Percentiles rank a stretch among this genome's conserved stretches.
These are phyloP conservation scores for Coregonus suidteri DNA, from an alignment of 2,797 vertebrate genomes.

Conservation along the genomic window DNA sequence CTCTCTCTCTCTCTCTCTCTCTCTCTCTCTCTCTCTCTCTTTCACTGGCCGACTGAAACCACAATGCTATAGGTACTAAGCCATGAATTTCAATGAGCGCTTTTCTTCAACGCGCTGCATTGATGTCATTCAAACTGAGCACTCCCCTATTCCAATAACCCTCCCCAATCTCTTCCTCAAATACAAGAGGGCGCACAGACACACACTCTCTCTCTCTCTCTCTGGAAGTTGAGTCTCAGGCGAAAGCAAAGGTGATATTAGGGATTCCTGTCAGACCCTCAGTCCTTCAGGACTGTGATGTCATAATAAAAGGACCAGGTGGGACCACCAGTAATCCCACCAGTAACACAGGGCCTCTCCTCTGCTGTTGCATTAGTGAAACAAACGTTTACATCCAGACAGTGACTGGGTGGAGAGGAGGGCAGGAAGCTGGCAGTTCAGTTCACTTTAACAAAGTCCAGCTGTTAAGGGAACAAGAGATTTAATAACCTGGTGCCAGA, in stretches of 20 bases:
- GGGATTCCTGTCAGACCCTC: neutral
- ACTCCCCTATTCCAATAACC: conserved; percentile 66
- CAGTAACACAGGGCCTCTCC: neutral
- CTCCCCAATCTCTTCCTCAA: conserved; percentile 73
- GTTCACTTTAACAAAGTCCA: conserved; percentile 44
- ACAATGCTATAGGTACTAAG: conserved; percentile 78
- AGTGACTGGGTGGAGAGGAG: conserved; percentile 13
- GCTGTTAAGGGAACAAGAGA: conserved; percentile 25
- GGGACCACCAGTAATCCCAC: neutral
- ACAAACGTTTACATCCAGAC: conserved; percentile 26
- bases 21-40: conserved; percentile 32
- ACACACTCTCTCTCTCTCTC: conserved; percentile 25
- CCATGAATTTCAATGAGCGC: conserved; percentile 85
- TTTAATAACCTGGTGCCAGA: no score
- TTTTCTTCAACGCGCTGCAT: conserved; percentile 71
- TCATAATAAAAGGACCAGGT: neutral
- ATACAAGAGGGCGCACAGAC: conserved; percentile 49
- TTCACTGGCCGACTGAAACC: conserved; percentile 57
- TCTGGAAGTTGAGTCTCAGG: conserved; percentile 16
- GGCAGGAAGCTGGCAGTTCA: conserved; percentile 36
- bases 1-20: conserved; percentile 32
- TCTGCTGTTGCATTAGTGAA: neutral
- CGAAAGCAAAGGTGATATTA: neutral
- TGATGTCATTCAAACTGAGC: conserved; percentile 70
- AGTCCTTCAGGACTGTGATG: neutral